Base-by-base conservation (phyloP, 1,140 invertebrate genomes). In the Drosophila murphyi region DNA sequence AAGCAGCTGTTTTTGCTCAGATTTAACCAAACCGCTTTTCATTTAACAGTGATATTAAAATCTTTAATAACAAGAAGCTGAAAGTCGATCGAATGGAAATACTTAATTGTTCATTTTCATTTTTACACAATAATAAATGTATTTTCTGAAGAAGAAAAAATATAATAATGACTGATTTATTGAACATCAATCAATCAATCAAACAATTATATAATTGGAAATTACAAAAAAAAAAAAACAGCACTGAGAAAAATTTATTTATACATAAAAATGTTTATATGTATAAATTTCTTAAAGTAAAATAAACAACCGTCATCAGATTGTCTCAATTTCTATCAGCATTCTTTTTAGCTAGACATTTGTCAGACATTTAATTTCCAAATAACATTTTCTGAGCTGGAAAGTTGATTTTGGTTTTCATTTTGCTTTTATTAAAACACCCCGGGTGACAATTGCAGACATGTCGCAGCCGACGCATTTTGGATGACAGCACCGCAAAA, bases 401-500 rank as follows among this genome's bases (percentile, higher is more conserved):
- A 20, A 20, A 20, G 54, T 20, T 41, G 34, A 34, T 34, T 43
- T 43, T 43, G 5, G 5, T 37, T 37, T 3, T 41, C 0, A 39
- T 39, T 39, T 39, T 20, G 20, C 20, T 20, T 8, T 51, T 69
- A 48, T 50, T 10, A 56, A 76, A 50, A 62, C 78, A 78, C 79
- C 60, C 43, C 83, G 72, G 83, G 79, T 82, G 79, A 87, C 82
- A 87, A 76, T 45, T 39, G 51, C 82, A 87, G 62, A 76, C 63
- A 61, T 47, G 31, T 10, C 41, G 39, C 67, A 47, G 55, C 59
- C 62, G 51, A 56, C 56, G 74, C 62, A 62, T 64, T 72, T 74
- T 77, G 73, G 52, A 86, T 85, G 79, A 75, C 82, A 78, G 72
- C 78, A 87, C 82, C 82, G 63, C 82, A 78, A 31, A 52, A 72